These are phyloP conservation scores for Agriopis aurantiaria DNA, from an alignment of 2,888 invertebrate genomes.

Conservation along the genomic window DNA sequence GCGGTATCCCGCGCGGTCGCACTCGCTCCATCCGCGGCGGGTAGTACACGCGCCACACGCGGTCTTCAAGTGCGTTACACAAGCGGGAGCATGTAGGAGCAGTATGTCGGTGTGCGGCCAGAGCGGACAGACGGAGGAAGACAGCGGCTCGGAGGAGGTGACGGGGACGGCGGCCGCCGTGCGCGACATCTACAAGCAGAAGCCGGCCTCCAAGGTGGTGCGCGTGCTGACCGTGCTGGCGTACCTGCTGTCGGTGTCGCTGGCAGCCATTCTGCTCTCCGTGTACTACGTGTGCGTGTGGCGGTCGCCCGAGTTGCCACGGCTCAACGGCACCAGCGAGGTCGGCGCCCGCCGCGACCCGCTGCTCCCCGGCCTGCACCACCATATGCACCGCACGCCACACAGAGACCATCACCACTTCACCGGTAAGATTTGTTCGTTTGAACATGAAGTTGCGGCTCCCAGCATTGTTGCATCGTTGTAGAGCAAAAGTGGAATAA, in stretches of 20 bases:
- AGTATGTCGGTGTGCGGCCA: constrained; percentile 76
- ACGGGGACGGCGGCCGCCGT: constrained; percentile 56
- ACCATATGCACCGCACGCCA: neutral
- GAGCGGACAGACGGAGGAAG: constrained; percentile 69
- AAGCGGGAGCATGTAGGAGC: constrained; percentile 60
- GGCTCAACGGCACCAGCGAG: constrained; percentile 52
- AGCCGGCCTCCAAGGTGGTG: constrained; percentile 77
- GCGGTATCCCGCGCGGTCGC: constrained; percentile 41
- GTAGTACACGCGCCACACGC: constrained; percentile 65
- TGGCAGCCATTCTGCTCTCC: constrained; percentile 93
- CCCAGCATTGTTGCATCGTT: neutral
- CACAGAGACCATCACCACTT: neutral
- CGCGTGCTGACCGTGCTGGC: constrained; percentile 92
- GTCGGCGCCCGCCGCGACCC: constrained; percentile 3
- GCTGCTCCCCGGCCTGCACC: neutral
- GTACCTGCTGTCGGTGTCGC: constrained; percentile 94
- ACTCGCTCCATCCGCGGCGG: constrained; percentile 67
- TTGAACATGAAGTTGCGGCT: neutral
- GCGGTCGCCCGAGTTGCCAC: constrained; percentile 88
- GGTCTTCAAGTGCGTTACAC: constrained; percentile 48
- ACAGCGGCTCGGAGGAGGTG: constrained; percentile 68
- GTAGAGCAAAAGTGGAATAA: neutral
- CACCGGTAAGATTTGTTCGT: neutral
- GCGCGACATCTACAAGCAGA: constrained; percentile 74
- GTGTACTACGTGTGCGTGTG: constrained; percentile 94